Evolutionary conservation across 1,140 invertebrate species (phyloP).

Genomic region (honey bee (Apis mellifera)): DNA sequence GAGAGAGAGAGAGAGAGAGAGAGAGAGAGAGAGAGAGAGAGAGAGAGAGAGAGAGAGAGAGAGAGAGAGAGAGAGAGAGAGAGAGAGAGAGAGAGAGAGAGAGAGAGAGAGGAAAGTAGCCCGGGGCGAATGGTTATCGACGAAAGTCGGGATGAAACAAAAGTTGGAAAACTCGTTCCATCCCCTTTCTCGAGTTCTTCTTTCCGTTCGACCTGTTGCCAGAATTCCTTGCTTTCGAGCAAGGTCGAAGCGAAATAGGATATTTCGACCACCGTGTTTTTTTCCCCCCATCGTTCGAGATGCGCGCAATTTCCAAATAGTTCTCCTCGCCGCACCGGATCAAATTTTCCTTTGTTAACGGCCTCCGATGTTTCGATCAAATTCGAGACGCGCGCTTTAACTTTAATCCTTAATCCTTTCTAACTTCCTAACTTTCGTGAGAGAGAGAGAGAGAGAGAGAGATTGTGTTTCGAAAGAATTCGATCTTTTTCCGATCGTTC

Average conservation of each 20-base stretch:
- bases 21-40: too few relatives aligned
- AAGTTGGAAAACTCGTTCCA: constrained; percentile 47
- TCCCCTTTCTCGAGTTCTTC: too few relatives aligned
- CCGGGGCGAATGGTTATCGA: constrained; percentile 8
- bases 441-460: too few relatives aligned
- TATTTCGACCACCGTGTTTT: too few relatives aligned
- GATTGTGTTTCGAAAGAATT: too few relatives aligned
- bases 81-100: neutral
- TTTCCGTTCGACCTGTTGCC: constrained; percentile 10
- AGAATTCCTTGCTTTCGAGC: neutral
- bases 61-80: neutral
- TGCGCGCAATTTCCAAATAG: constrained; percentile 23
- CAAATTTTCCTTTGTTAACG: constrained; percentile 19
- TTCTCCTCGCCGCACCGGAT: constrained; percentile 1
- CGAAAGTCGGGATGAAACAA: constrained; percentile 28
- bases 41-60: neutral
- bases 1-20: too few relatives aligned
- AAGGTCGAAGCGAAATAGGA: too few relatives aligned
- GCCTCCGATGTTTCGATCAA: neutral
- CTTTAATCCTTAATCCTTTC: neutral
- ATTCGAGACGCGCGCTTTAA: neutral
- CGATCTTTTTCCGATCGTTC: too few relatives aligned
- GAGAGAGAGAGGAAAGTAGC: constrained; percentile 16
- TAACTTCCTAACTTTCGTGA: too few relatives aligned
- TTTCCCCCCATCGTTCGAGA: too few relatives aligned